Base-by-base conservation (phyloP, 1,140 invertebrate genomes). In the Dreissena polymorpha region DNA sequence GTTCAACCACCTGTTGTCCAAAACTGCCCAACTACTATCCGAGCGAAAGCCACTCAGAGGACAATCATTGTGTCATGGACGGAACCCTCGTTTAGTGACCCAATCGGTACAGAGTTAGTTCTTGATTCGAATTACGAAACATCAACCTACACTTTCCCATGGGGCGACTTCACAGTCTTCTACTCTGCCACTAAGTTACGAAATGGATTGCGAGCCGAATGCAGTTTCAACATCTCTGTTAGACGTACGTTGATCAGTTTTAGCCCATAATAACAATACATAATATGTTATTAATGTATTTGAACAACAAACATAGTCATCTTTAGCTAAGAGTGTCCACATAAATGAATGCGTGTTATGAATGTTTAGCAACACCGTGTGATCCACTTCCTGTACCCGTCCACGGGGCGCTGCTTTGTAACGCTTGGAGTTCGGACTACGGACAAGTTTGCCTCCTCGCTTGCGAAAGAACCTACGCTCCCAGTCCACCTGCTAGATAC, bases 171-270 rank as follows among this genome's bases (percentile, higher is more conserved):
- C 39, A 74, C 53, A 16, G 51, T 82, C 13, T 51, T 60, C n/a
- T 82, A 65, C 51, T 10, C 53, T 16, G 79, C 79, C 12, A 75
- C 71, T 18, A 83, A 83, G 51, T 10, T 25, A 51, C 14, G 18
- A 25, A 83, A 83, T 64, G 80, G 80, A 51, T 49, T 83, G 14
- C 71, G 60, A 18, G 57, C 70, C 18, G 80, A 83, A 51, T 83
- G 80, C 49, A 53, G 23, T 16, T 83, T 83, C 57, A 64, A 74
- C 18, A 27, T 75, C 23, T 75, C 60, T 53, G 64, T 83, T 69
- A 18, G 67, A 23, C 80, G 80, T 83, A 74, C 75, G 80, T 25
- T 39, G 23, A 23, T 63, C 18, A n/a, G 18, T 25, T 21, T 68
- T 2, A 25, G 18, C 3, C 18, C 29, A 68, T 21, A 6, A 39